Evolutionary conservation across 2,113 vertebrate genomes (phyloP), one percentile per base, ranked within the genome.

Genomic region (Saccopteryx leptura): DNA sequence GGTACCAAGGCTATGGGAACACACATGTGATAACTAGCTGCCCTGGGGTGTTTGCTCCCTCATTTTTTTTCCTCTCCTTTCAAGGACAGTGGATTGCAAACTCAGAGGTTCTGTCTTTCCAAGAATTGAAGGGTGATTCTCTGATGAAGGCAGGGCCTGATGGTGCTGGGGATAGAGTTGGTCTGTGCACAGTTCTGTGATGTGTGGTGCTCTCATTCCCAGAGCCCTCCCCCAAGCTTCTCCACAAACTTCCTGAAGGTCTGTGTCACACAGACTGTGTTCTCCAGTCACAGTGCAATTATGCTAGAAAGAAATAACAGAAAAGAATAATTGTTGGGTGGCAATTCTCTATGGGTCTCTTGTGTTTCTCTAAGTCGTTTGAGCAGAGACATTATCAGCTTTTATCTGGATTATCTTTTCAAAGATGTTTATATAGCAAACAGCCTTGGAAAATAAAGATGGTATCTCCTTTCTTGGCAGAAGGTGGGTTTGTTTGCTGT

Each of bases 291-390:
- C 58, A 66, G 2, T 31, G 54, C 46, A 39, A 19, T 74, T 28
- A 3, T 33, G 26, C 74, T 68, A 95, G 87, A 88, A 88, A 90
- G 56, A 72, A 95, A 63, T 63, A 68, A 66, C 48, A 50, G 39
- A 39, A 50, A 85, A 75, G 54, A 75, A 13, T 33, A 46, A 14
- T 71, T 15, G 7, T 48, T 75, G 9, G 8, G n/a, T 24, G 26
- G n/a, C 4, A 26, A 39, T 72, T 90, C n/a, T 68, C 58, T n/a
- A 18, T 2, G 23, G 23, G 9, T 46, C n/a, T 74, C 39, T 31
- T 13, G 26, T 31, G 31, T 50, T 76, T 71, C 19, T 72, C 12
- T 19, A n/a, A 46, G 10, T 74, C 19, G 71, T 80, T 60, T 66
- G 11, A 74, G 54, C 61, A 86, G 52, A 81, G 46, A 26, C 50